Percentiles rank a stretch among this genome's conserved stretches.
Conservation (phyloP, 1,140 invertebrate species). For the honey bee (Apis mellifera) region Amel_HAv3.1 CM009936.2:2522501-2523000, state of each 20-base stretch:
- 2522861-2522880: background rate
- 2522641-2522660: too few relatives aligned
- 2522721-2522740: background rate
- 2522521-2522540: background rate
- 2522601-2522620: background rate
- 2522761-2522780: background rate
- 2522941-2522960: background rate
- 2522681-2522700: background rate
- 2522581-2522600: background rate
- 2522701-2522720: background rate
- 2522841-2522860: conserved; percentile 2
- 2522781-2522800: background rate
- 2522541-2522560: background rate
- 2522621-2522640: background rate
- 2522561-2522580: background rate
- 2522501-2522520: conserved; percentile 2
- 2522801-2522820: conserved; percentile 7
- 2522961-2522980: conserved; percentile 1
- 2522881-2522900: background rate
- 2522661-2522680: too few relatives aligned
- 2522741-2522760: background rate
- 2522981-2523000: background rate
- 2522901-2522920: conserved; percentile 20
- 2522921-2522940: conserved; percentile 18
- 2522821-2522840: background rate